These are phyloP conservation scores for Drosophila subsilvestris DNA, from an alignment of 2,888 invertebrate genomes.

Conservation along the genomic window DNA sequence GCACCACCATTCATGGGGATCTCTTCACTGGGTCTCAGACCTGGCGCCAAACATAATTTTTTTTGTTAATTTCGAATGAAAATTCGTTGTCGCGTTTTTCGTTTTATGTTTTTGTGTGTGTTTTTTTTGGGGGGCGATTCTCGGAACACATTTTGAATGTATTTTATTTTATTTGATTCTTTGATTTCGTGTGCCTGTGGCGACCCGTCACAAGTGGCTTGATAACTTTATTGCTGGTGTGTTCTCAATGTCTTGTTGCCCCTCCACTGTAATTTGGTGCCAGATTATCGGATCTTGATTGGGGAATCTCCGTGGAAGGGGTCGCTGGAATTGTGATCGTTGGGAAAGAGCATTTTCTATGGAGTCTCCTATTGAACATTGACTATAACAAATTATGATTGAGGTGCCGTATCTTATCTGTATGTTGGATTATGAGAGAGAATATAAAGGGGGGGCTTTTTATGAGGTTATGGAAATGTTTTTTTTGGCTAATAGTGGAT, in stretches of 20 bases:
- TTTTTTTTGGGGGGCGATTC: slow-evolving; percentile 34
- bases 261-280: slow-evolving; percentile 54
- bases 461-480: neutral
- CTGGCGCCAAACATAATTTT: slow-evolving; percentile 65
- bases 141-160: slow-evolving; percentile 46
- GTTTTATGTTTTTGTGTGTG: slow-evolving; percentile 26
- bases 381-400: slow-evolving; percentile 26
- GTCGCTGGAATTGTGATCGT: slow-evolving; percentile 43
- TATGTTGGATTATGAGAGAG: slow-evolving; percentile 1
- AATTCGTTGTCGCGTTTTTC: slow-evolving; percentile 58
- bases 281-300: slow-evolving; percentile 59
- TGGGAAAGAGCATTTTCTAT: neutral
- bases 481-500: neutral
- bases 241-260: slow-evolving; percentile 32
- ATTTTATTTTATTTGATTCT: slow-evolving; percentile 26
- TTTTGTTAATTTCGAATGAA: slow-evolving; percentile 51
- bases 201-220: slow-evolving; percentile 56
- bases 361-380: neutral
- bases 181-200: slow-evolving; percentile 28
- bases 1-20: slow-evolving; percentile 37
- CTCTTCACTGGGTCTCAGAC: slow-evolving; percentile 3
- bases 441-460: neutral
- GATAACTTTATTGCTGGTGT: slow-evolving; percentile 62
- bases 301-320: slow-evolving; percentile 17
- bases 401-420: slow-evolving; percentile 32